Percentiles rank a stretch among this genome's conserved stretches.
Conservation (phyloP, 2,888 invertebrate genomes). For the Spodoptera picta region DNA sequence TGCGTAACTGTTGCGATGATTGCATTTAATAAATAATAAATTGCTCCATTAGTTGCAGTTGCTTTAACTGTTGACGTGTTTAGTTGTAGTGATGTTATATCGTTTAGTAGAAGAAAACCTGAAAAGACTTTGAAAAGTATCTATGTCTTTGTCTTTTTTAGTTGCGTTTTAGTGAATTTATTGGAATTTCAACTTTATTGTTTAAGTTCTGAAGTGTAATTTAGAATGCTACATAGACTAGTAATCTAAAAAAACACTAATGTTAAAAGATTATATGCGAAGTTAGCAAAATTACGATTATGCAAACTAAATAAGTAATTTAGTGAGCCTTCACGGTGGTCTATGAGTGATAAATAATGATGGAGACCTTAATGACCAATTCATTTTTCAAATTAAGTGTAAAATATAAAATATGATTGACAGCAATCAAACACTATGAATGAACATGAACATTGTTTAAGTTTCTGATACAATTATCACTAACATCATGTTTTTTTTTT, state of each 20-base stretch:
- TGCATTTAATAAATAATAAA: constrained; percentile 54
- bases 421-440: background rate
- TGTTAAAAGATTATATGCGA: no score
- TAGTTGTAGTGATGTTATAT: constrained; percentile 15
- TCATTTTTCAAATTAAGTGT: constrained; percentile 2
- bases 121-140: background rate
- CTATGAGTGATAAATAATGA: constrained; percentile 35
- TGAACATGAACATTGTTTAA: no score
- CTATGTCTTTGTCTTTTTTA: background rate
- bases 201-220: no score
- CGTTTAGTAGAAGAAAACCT: background rate
- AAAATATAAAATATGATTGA: no score
- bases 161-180: no score
- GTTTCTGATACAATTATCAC: no score
- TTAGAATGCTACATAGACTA: no score
- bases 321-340: constrained; percentile 13
- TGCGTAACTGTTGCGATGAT: constrained; percentile 48
- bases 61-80: constrained; percentile 40
- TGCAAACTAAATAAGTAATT: constrained; percentile 3
- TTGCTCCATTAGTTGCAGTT: constrained; percentile 49
- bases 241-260: no score
- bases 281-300: no score
- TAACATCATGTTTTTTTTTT: no score
- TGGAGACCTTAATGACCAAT: background rate
- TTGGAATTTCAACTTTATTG: no score